phyloP scores from a whole-genome alignment of 2,888 invertebrate species.

The Thereva unica region DNA sequence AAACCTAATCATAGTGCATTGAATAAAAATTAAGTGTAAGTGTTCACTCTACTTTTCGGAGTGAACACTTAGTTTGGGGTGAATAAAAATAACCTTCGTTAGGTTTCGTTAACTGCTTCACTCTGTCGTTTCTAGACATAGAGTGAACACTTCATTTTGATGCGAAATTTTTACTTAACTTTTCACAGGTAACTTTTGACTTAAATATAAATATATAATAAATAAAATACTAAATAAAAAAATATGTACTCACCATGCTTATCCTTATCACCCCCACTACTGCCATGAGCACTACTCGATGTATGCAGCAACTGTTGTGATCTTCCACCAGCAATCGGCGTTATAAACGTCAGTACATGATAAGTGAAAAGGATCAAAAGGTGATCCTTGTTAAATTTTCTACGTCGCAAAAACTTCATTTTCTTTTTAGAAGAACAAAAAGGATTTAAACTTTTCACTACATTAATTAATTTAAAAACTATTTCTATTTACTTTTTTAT shows the following conservation, averaged over 20 bases:
- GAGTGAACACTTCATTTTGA: too few species aligned
- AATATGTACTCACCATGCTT: conserved; percentile 37
- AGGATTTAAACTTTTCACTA: too few species aligned
- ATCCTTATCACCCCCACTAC: conserved; percentile 27
- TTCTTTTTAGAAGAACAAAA: neutral
- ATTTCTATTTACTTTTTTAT: too few species aligned
- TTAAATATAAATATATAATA: neutral
- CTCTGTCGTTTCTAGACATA: too few species aligned
- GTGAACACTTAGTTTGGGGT: too few species aligned
- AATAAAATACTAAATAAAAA: neutral
- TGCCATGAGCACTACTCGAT: conserved; percentile 30
- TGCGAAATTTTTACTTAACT: too few species aligned
- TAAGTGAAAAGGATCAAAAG: conserved; percentile 28
- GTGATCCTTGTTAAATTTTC: conserved; percentile 37
- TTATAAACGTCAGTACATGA: conserved; percentile 20
- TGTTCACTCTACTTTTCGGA: too few species aligned
- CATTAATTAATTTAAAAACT: too few species aligned
- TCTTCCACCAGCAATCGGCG: conserved; percentile 9
- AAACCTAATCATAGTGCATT: too few species aligned
- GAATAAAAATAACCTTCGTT: too few species aligned
- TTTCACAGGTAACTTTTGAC: conserved; percentile 2
- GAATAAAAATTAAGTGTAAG: too few species aligned
- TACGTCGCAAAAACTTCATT: conserved; percentile 35
- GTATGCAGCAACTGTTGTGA: conserved; percentile 29
- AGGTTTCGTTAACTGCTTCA: too few species aligned